Base-by-base conservation (phyloP, 2,888 invertebrate genomes). In the Thymelicus lineola region DNA sequence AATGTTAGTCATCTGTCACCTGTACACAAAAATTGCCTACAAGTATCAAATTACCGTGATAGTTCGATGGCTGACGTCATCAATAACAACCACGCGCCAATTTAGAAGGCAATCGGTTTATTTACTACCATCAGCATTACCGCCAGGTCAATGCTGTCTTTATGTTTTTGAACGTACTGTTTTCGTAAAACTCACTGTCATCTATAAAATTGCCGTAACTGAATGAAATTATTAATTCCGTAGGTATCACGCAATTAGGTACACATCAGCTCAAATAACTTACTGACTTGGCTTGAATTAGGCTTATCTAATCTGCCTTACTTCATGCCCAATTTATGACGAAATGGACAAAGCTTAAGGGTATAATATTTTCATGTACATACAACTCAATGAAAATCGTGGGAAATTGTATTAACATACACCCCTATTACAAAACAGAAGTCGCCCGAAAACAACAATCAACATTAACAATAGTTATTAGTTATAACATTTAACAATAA, bases 181-280 rank as follows among this genome's bases (percentile, higher is more conserved):
- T 82, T 80, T 89, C 86, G 81, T 75, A 79, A 88, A 88, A 89
- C 84, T 77, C 82, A 71, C 75, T 75, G 80, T 84, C 82, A 85
- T 73, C 74, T 74, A 75, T 74, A 75, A 71, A 72, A 74, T 69
- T 69, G 64, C 46, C 58, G 36, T 36, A 62, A 35, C 61, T 62
- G 46, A 61, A 68, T 57, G 55, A 55, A 61, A 53, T 58, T 48
- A 42, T 14, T 36, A 53, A 17, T 53, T 61, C 35, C 35, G 28
- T 28, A 62, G 42, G 28, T 28, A 60, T 12, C 50, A 46, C 45
- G 67, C 67, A 67, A 61, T 38, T 63, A n/a, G n/a, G n/a, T n/a
- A 36, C 14, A 59, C 15, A 36, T 46, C 45, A 67, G 61, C 61
- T 15, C 14, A 50, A 50, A 50, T 20, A 12, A 53, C 20, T 53